These are phyloP conservation scores for Lampris incognitus DNA, from an alignment of 2,113 vertebrate species.

Conservation along the genomic window DNA sequence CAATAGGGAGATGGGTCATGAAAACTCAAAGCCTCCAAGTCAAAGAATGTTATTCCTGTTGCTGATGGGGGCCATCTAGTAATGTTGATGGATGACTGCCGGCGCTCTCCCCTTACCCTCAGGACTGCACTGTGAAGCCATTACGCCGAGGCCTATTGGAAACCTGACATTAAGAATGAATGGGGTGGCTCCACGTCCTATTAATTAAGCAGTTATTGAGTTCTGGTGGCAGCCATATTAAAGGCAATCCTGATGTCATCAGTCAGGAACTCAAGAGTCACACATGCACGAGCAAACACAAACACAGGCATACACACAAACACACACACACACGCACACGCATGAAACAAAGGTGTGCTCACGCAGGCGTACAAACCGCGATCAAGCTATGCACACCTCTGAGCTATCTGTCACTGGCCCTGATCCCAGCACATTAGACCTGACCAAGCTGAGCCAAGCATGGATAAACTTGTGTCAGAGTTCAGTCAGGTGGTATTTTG, in stretches of 20 bases:
- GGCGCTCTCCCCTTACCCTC: conserved; percentile 13
- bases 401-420: conserved; percentile 35
- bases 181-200: conserved; percentile 58
- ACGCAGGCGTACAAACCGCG: neutral
- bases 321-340: neutral
- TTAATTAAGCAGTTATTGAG: conserved; percentile 75
- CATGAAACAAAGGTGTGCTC: neutral
- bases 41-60: conserved; percentile 18
- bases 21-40: neutral
- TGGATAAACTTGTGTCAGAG: neutral
- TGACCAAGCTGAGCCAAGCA: neutral
- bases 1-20: neutral
- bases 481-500: no score
- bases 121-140: conserved; percentile 26
- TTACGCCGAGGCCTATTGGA: conserved; percentile 54
- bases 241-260: conserved; percentile 61
- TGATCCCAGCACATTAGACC: conserved; percentile 2
- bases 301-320: neutral
- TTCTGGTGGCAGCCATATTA: conserved; percentile 61
- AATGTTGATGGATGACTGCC: conserved; percentile 52
- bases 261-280: conserved; percentile 41
- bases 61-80: neutral
- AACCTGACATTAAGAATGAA: conserved; percentile 75
- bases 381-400: neutral
- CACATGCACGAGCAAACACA: neutral